Evolutionary conservation across 2,888 invertebrate species (phyloP).

Genomic region (Drosophila colorata): DNA sequence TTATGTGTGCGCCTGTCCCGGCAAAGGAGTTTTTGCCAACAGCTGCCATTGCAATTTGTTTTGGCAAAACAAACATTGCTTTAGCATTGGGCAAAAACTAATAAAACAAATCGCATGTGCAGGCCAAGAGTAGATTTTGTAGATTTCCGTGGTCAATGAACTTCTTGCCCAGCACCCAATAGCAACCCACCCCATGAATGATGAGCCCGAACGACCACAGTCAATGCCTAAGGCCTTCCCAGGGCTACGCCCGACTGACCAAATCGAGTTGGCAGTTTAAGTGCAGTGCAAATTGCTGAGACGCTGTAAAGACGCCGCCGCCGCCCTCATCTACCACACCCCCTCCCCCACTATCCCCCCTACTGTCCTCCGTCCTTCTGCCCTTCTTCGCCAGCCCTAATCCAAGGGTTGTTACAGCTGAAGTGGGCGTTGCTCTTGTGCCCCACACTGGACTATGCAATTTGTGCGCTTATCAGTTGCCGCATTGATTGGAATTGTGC

Average conservation of each 20-base stretch:
- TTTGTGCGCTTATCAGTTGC: conserved; percentile 75
- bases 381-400: neutral
- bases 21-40: conserved; percentile 55
- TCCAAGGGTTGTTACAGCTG: conserved; percentile 23
- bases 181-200: conserved; percentile 7
- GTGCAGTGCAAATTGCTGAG: conserved; percentile 73
- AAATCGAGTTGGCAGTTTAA: conserved; percentile 72
- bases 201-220: conserved; percentile 18
- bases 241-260: conserved; percentile 51
- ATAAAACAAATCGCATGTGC: conserved; percentile 81
- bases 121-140: conserved; percentile 60
- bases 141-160: conserved; percentile 73
- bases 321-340: conserved; percentile 18
- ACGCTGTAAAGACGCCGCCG: conserved; percentile 26
- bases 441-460: conserved; percentile 51
- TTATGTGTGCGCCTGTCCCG: conserved; percentile 35
- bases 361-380: too few relatives aligned
- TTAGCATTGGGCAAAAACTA: conserved; percentile 63
- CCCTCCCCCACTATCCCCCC: neutral
- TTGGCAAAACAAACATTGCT: conserved; percentile 50
- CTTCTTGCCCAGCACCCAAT: conserved; percentile 25
- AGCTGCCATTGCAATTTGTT: conserved; percentile 68
- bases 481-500: conserved; percentile 71
- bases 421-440: conserved; percentile 42
- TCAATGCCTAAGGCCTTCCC: conserved; percentile 37